Evolutionary conservation across 1,140 invertebrate species (phyloP).

Genomic region (Cherax destructor): DNA sequence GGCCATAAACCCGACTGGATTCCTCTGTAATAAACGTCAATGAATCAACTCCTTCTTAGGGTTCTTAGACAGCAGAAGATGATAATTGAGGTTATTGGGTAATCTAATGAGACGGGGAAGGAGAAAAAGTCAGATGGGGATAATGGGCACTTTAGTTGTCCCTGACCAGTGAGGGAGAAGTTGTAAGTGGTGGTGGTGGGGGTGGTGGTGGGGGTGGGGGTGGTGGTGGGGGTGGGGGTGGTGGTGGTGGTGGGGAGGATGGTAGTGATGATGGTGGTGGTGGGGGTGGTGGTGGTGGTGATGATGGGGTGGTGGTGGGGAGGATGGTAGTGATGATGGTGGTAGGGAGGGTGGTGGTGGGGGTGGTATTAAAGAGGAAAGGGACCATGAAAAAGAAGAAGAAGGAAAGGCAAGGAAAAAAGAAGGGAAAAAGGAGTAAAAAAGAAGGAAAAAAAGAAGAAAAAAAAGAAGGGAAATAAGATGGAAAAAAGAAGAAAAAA

Average conservation of each 20-base stretch:
- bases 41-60: background rate
- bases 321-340: no score
- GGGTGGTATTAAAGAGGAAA: no score
- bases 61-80: background rate
- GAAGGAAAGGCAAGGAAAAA: background rate
- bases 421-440: background rate
- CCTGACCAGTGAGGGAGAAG: background rate
- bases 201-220: no score
- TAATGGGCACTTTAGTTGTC: background rate
- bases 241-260: no score
- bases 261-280: no score
- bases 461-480: background rate
- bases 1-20: background rate
- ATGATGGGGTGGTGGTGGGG: no score
- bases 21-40: background rate
- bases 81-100: background rate
- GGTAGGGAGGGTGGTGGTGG: no score
- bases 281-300: no score
- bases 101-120: background rate
- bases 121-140: background rate
- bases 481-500: background rate
- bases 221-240: no score
- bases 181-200: no score
- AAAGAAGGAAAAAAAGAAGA: no score
- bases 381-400: no score